A percentile compares a stretch with the other conserved stretches of the same genome.
Evolutionary conservation across 1,140 invertebrate genomes (phyloP).

Genomic region (Hycleus cichorii): DNA sequence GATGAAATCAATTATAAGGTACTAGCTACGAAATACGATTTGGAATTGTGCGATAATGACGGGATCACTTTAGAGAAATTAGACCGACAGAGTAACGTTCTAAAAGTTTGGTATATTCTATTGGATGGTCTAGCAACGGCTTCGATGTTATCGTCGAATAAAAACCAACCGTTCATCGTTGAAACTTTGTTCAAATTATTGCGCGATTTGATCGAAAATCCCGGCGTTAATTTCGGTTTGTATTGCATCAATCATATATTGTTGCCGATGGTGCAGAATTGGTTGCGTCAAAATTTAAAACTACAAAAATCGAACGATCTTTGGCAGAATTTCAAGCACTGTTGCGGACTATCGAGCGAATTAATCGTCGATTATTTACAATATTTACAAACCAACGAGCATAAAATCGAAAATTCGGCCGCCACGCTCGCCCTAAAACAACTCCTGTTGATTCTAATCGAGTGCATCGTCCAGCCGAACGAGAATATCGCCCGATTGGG

Average conservation of each 20-base stretch:
- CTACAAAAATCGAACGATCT: constrained; percentile 65
- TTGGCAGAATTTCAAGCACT: constrained; percentile 88
- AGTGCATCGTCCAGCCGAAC: constrained; percentile 82
- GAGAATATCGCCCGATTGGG: constrained; percentile 83
- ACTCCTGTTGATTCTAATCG: constrained; percentile 76
- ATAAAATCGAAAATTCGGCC: constrained; percentile 46
- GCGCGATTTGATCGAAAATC: constrained; percentile 64
- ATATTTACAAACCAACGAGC: constrained; percentile 45
- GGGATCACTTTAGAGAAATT: constrained; percentile 56
- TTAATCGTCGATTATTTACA: constrained; percentile 77
- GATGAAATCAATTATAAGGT: constrained; percentile 54
- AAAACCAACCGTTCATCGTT: constrained; percentile 78
- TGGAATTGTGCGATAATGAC: constrained; percentile 51
- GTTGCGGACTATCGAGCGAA: constrained; percentile 83
- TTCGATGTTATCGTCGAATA: constrained; percentile 69
- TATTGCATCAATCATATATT: constrained; percentile 86
- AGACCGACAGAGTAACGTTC: constrained; percentile 74
- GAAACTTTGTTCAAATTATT: constrained; percentile 81
- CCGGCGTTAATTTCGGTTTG: constrained; percentile 76
- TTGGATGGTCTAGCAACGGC: constrained; percentile 84
- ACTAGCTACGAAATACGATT: constrained; percentile 46
- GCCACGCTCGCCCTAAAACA: constrained; percentile 79
- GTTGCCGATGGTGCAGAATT: constrained; percentile 82
- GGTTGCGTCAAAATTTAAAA: constrained; percentile 65
- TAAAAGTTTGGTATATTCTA: constrained; percentile 85